Base-by-base conservation (phyloP, 1,140 invertebrate genomes). In the Papilio helenus region DNA sequence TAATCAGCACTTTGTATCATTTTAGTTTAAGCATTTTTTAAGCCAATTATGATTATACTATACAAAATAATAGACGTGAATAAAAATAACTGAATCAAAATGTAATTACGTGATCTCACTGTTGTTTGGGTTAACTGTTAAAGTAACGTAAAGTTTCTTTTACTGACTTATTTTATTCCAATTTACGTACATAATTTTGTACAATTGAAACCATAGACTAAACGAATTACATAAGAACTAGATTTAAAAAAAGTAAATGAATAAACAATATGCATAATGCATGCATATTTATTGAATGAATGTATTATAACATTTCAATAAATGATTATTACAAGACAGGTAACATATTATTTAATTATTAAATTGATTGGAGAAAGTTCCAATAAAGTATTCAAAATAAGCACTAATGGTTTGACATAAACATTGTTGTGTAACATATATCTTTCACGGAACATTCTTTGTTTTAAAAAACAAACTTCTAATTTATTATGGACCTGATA, bases 311-410 rank as follows among this genome's bases (percentile, higher is more conserved):
- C 10, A 8, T 34, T 68, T 34, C 26, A 68, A 68, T 68, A 18
- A 68, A 34, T 34, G 8, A 29, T 10, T 65, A 29, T 68, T 29
- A 29, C 14, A 68, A 5, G 26, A 34, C 61, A 68, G 10, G 23
- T 68, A 34, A 26, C 9, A 65, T 34, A 14, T 68, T 2, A 34
- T 18, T 68, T 16, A 68, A 68, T 65, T 65, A 68, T 29, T 16
- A 29, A 10, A 65, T 29, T 29, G 23, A 65, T 65, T 26, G 61
- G 61, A 16, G 61, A 65, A 65, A 65, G 61, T 26, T 65, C 9
- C 10, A 65, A 65, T 29, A 29, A 29, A 26, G 20, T 65, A 65
- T 65, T 65, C 23, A 16, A 65, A 65, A 65, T 65, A 65, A 61
- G 10, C 58, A 61, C 51, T 23, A 61, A 65, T 29, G 26, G 3